Evolutionary conservation across 2,797 vertebrate genomes (phyloP).

Genomic region (Megaceryle alcyon): DNA sequence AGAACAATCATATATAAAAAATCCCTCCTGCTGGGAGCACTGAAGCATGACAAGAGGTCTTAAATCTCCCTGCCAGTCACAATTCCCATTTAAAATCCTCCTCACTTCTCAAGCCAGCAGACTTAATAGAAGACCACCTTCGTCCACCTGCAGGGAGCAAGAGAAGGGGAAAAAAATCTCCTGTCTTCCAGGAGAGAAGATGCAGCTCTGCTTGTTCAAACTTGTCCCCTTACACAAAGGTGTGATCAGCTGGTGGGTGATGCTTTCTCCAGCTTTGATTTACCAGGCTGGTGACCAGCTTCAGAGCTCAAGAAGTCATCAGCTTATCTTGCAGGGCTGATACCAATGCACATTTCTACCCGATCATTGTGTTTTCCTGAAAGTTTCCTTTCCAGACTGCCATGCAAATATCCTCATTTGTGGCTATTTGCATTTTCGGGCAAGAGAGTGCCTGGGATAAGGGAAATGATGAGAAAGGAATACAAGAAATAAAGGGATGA

Average conservation of each 20-base stretch:
- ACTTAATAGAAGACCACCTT: not conserved
- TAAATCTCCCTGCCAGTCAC: not conserved
- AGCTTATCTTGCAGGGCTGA: not conserved
- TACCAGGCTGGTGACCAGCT: not conserved
- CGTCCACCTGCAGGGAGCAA: not conserved
- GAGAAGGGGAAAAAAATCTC: not conserved
- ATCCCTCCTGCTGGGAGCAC: not conserved
- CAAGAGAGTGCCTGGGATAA: not conserved
- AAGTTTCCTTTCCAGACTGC: not conserved
- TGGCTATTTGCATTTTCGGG: not conserved
- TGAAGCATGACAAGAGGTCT: not conserved
- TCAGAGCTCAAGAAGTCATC: not conserved
- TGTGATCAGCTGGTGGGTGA: not conserved
- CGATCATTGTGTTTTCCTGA: not conserved
- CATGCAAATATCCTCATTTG: not conserved
- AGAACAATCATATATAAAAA: not conserved
- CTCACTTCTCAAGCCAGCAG: not conserved
- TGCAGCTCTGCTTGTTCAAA: not conserved
- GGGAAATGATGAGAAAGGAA: not conserved
- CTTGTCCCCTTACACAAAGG: not conserved
- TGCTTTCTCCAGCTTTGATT: not conserved
- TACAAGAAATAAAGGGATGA: not conserved
- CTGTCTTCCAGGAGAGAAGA: not conserved
- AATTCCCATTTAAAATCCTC: not conserved
- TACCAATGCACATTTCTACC: not conserved